phyloP scores from a whole-genome alignment of 2,797 vertebrate species.

The Tiaroga cobitis region DNA sequence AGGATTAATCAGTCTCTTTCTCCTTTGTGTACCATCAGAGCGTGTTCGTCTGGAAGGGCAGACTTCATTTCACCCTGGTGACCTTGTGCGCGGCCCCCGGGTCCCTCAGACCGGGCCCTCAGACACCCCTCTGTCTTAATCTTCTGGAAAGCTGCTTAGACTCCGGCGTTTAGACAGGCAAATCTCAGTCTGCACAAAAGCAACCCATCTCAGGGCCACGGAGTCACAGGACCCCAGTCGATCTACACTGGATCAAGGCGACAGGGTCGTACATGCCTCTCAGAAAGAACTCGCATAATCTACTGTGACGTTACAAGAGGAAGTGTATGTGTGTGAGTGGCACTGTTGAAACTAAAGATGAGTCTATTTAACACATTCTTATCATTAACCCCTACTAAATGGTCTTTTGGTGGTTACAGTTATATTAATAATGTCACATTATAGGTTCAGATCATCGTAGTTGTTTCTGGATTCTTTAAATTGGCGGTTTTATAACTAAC shows the following conservation, averaged over 20 bases:
- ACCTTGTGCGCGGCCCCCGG: neutral
- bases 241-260: conserved; percentile 7
- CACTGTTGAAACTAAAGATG: neutral
- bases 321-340: neutral
- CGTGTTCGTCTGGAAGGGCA: neutral
- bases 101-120: neutral
- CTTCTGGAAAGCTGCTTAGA: conserved; percentile 44
- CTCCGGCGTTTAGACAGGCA: conserved; percentile 32
- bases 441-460: neutral
- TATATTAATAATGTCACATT: neutral
- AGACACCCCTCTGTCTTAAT: conserved; percentile 19
- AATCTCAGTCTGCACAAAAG: conserved; percentile 46
- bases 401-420: neutral
- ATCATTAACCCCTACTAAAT: neutral
- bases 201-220: neutral
- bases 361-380: neutral
- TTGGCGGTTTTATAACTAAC: neutral
- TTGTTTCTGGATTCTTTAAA: neutral
- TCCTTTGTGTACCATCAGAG: conserved; percentile 20
- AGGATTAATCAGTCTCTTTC: conserved; percentile 34
- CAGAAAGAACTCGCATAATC: conserved; percentile 5
- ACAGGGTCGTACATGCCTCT: conserved; percentile 2
- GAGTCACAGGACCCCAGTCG: conserved; percentile 39
- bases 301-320: neutral
- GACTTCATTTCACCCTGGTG: conserved; percentile 30